Conservation (phyloP, 1,140 invertebrate genomes). For the Araneus ventricosus region DNA sequence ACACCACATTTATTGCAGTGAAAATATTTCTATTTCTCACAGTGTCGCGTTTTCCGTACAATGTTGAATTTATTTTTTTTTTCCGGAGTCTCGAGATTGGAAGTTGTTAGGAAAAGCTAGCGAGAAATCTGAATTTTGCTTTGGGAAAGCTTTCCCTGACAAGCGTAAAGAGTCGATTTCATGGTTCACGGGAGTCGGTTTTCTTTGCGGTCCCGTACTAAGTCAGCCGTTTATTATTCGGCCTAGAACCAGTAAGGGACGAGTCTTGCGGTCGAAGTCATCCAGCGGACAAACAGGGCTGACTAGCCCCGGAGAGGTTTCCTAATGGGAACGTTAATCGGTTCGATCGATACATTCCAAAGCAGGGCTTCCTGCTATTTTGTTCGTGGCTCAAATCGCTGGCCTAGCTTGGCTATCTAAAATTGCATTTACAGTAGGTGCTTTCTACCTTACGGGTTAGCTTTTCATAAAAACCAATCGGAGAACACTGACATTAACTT, state of each 20-base stretch:
- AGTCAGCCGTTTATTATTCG: conserved; percentile 36
- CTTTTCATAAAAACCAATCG: neutral
- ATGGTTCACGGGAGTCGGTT: conserved; percentile 13
- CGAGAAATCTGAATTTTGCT: conserved; percentile 21
- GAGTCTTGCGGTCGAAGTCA: conserved; percentile 29
- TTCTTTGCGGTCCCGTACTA: neutral
- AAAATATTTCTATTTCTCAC: conserved; percentile 4
- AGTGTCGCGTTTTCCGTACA: neutral
- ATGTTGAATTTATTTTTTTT: neutral
- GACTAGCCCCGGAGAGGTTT: conserved; percentile 17
- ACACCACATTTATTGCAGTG: neutral
- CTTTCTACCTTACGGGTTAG: neutral
- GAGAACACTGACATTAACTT: neutral
- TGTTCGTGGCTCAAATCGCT: conserved; percentile 5
- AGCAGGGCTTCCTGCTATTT: neutral
- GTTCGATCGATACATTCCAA: conserved; percentile 46
- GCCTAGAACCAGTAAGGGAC: conserved; percentile 10
- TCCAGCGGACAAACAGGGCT: conserved; percentile 49
- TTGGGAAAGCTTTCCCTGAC: neutral
- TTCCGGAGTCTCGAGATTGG: neutral
- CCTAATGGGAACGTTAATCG: conserved; percentile 51
- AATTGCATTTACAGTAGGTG: neutral
- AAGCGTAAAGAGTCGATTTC: conserved; percentile 49
- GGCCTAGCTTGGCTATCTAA: neutral
- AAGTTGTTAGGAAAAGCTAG: neutral